These are phyloP conservation scores for Hoplias malabaricus DNA, from an alignment of 2,113 vertebrate genomes.

Conservation along the genomic window DNA sequence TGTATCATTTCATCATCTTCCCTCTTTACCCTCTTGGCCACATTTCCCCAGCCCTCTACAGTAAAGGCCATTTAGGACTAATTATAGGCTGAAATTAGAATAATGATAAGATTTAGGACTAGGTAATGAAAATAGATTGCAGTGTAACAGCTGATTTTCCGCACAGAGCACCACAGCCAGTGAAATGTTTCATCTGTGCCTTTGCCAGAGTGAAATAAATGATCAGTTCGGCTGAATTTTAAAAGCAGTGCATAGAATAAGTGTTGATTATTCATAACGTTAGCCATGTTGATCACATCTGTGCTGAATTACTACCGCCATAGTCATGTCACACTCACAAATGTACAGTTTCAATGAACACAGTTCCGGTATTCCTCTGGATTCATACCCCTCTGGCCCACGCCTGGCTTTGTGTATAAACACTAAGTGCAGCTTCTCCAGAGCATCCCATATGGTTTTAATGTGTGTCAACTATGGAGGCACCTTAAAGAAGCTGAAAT, in stretches of 20 bases:
- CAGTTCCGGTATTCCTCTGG: too few relatives aligned
- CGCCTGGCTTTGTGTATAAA: too few relatives aligned
- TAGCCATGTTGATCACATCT: background rate
- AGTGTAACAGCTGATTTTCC: background rate
- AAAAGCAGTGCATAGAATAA: background rate
- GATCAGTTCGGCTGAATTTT: background rate
- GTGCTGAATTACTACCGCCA: too few relatives aligned
- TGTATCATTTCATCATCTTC: background rate
- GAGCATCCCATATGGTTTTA: too few relatives aligned
- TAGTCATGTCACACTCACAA: too few relatives aligned
- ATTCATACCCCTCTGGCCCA: too few relatives aligned
- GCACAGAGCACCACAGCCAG: too few relatives aligned
- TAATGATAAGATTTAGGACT: background rate
- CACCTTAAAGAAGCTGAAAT: too few relatives aligned
- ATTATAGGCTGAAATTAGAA: background rate
- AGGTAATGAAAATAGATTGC: background rate
- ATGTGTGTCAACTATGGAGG: too few relatives aligned
- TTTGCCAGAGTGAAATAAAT: background rate
- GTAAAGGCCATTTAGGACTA: background rate
- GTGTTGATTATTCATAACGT: background rate
- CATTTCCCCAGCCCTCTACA: background rate
- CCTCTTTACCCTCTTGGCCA: background rate
- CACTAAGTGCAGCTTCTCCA: too few relatives aligned
- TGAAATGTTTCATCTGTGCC: background rate
- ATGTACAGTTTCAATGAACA: too few relatives aligned